Evolutionary conservation across 1,140 invertebrate species (phyloP).

Genomic region (Leptinotarsa lineolata): DNA sequence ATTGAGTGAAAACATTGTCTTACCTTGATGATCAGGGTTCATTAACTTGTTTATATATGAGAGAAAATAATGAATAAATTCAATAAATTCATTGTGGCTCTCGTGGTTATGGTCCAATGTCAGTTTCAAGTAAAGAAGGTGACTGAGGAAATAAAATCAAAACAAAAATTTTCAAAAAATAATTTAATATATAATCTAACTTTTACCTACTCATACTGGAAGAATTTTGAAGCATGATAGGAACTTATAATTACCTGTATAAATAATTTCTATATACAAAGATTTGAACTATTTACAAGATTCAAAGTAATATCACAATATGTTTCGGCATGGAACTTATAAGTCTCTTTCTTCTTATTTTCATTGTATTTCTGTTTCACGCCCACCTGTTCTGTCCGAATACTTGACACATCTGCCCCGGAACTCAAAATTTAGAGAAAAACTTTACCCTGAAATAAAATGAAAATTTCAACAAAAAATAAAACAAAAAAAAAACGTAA

Average conservation of each 20-base stretch:
- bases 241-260: constrained; percentile 43
- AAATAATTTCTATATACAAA: constrained; percentile 27
- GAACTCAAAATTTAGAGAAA: constrained; percentile 27
- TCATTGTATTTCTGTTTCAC: constrained; percentile 19
- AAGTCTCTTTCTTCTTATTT: constrained; percentile 30
- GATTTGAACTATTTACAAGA: constrained; percentile 28
- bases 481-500: constrained; percentile 33
- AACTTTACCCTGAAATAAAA: constrained; percentile 43
- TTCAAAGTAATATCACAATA: constrained; percentile 33
- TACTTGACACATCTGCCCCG: constrained; percentile 22
- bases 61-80: too few species aligned
- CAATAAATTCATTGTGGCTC: too few species aligned
- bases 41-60: too few species aligned
- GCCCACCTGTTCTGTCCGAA: constrained; percentile 7
- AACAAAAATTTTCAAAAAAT: neutral
- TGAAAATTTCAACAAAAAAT: constrained; percentile 38
- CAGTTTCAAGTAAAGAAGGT: too few species aligned
- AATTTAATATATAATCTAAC: constrained; percentile 7
- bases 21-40: too few species aligned
- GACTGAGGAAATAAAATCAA: neutral
- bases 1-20: too few species aligned
- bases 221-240: constrained; percentile 38
- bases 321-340: constrained; percentile 29
- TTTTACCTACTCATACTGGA: constrained; percentile 25
- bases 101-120: too few species aligned